Percentiles rank a stretch among this genome's conserved stretches.
Conservation (phyloP, 1,140 invertebrate species). For the Ceratosolen solmsi region DNA sequence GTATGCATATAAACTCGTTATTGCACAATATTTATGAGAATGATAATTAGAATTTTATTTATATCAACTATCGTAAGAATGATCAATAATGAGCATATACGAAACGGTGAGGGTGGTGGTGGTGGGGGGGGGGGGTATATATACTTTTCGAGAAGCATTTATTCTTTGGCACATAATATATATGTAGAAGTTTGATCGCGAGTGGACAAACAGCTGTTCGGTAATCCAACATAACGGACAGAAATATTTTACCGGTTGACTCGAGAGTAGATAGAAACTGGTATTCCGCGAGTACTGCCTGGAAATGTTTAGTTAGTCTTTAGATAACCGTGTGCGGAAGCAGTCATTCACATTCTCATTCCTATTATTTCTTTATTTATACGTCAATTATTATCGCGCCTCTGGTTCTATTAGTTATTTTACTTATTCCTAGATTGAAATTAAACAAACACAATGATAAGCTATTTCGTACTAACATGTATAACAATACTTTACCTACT, state of each 20-base stretch:
- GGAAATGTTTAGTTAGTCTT: slow-evolving; percentile 25
- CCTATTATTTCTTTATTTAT: background rate
- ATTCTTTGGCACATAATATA: background rate
- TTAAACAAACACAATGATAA: slow-evolving; percentile 63
- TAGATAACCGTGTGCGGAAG: background rate
- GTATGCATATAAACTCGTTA: too few species aligned
- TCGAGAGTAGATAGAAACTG: slow-evolving; percentile 5
- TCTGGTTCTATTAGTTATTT: background rate
- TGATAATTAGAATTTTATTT: too few species aligned
- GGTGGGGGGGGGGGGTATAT: too few species aligned
- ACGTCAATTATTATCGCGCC: background rate
- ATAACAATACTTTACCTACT: slow-evolving; percentile 80
- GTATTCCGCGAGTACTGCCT: background rate
- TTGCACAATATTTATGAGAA: too few species aligned
- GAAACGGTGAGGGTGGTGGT: too few species aligned
- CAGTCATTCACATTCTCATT: background rate
- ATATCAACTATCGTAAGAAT: too few species aligned
- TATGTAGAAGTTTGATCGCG: background rate
- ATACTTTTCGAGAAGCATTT: too few species aligned
- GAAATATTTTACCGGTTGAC: slow-evolving; percentile 21
- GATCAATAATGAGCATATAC: too few species aligned
- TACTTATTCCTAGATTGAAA: background rate
- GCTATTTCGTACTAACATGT: slow-evolving; percentile 64
- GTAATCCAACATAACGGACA: background rate
- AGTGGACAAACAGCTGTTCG: slow-evolving; percentile 17